These are phyloP conservation scores for Drosophila suzukii DNA, from an alignment of 1,140 invertebrate genomes.

Conservation along the genomic window DNA sequence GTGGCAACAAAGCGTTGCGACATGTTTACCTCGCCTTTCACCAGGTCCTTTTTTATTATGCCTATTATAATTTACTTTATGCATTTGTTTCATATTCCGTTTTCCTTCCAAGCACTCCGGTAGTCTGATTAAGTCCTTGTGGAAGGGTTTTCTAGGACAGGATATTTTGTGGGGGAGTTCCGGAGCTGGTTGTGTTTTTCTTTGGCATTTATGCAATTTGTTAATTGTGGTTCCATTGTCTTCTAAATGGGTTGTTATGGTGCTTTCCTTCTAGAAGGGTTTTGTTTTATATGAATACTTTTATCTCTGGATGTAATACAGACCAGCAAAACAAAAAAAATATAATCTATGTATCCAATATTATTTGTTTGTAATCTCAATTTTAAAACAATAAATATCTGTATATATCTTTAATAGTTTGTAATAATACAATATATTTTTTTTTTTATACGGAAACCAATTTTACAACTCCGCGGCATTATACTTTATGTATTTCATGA, in stretches of 20 bases:
- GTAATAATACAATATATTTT: no score
- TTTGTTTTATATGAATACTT: background rate
- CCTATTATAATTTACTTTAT: slow-evolving; percentile 83
- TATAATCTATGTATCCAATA: no score
- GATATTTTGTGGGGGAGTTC: background rate
- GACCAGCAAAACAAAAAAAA: no score
- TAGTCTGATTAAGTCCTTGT: slow-evolving; percentile 45
- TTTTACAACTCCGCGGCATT: no score
- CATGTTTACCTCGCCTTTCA: slow-evolving; percentile 65
- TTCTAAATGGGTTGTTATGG: slow-evolving; percentile 17
- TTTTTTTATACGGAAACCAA: no score
- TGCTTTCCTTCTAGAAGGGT: background rate
- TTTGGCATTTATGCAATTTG: slow-evolving; percentile 53
- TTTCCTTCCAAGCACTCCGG: slow-evolving; percentile 23
- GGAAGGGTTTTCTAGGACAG: slow-evolving; percentile 6
- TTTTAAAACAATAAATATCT: no score
- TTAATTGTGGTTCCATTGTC: slow-evolving; percentile 62
- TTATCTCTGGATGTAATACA: background rate
- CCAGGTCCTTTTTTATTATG: slow-evolving; percentile 74
- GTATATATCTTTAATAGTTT: no score
- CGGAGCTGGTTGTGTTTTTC: slow-evolving; percentile 32
- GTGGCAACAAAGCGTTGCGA: slow-evolving; percentile 62
- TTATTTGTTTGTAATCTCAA: no score
- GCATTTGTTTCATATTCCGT: slow-evolving; percentile 51
- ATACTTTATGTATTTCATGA: no score